Conservation (phyloP, 2,797 vertebrate genomes). For the Phyllotis vaccarum region DNA sequence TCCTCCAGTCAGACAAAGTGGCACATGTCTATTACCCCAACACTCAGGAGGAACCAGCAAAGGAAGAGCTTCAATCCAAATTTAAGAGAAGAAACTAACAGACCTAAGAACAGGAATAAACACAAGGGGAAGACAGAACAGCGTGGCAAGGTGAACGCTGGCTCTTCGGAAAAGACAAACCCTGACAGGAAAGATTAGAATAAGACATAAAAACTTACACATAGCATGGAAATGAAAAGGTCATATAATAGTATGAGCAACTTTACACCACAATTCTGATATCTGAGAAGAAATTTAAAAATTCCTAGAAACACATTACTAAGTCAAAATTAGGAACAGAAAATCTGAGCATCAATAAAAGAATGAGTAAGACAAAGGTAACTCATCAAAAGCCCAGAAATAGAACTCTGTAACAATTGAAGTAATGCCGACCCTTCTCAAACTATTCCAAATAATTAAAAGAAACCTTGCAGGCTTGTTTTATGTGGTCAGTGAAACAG, state of each 20-base stretch:
- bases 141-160: background rate
- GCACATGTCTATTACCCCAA: background rate
- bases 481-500: too few species aligned
- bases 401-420: background rate
- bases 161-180: background rate
- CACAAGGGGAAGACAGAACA: background rate
- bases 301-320: background rate
- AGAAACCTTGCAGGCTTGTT: background rate
- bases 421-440: background rate
- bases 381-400: background rate
- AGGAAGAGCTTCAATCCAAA: background rate
- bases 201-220: conserved; percentile 19
- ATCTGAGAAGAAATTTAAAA: background rate
- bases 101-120: background rate
- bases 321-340: background rate
- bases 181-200: too few species aligned
- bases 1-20: background rate
- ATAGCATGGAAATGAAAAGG: background rate
- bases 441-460: background rate
- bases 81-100: background rate
- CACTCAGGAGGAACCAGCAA: background rate
- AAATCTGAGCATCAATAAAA: background rate
- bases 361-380: background rate
- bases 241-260: background rate
- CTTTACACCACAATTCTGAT: background rate